These are phyloP conservation scores for Oxygymnocypris stewartii DNA, from an alignment of 2,113 vertebrate genomes.

Conservation along the genomic window DNA sequence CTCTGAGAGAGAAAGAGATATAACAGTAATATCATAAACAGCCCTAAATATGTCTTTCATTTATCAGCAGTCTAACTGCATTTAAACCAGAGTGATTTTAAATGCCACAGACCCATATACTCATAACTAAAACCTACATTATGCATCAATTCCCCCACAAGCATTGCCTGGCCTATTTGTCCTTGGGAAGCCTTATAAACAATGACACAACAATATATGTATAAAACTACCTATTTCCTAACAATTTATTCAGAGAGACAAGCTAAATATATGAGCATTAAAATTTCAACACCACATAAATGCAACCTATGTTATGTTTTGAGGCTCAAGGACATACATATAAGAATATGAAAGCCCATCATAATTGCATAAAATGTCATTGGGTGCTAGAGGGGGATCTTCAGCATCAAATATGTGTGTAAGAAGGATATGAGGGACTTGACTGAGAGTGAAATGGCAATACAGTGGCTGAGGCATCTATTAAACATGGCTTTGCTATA, in stretches of 20 bases:
- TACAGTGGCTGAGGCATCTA: conserved; percentile 72
- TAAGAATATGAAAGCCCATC: conserved; percentile 32
- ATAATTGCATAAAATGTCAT: conserved; percentile 46
- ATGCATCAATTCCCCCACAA: not conserved
- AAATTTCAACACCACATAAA: conserved; percentile 49
- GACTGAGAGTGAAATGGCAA: conserved; percentile 65
- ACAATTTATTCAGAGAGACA: conserved; percentile 26
- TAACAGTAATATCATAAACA: conserved; percentile 24
- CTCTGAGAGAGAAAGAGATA: conserved; percentile 77
- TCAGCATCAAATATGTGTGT: conserved; percentile 21
- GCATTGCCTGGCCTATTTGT: not conserved
- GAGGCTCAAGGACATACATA: conserved; percentile 10
- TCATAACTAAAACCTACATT: conserved; percentile 15
- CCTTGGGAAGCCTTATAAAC: conserved; percentile 13
- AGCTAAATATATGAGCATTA: conserved; percentile 15
- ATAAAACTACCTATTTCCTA: conserved; percentile 18
- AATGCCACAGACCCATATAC: not conserved
- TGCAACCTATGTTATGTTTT: conserved; percentile 18
- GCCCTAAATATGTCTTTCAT: conserved; percentile 17
- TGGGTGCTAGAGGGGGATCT: conserved; percentile 29
- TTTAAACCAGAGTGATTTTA: conserved; percentile 6
- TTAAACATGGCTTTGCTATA: conserved; percentile 75
- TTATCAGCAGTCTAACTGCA: conserved; percentile 31
- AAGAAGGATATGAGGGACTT: conserved; percentile 8
- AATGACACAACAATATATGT: conserved; percentile 17